Evolutionary conservation across 1,140 invertebrate genomes (phyloP).

Genomic region (Trypoxylus dichotomus): DNA sequence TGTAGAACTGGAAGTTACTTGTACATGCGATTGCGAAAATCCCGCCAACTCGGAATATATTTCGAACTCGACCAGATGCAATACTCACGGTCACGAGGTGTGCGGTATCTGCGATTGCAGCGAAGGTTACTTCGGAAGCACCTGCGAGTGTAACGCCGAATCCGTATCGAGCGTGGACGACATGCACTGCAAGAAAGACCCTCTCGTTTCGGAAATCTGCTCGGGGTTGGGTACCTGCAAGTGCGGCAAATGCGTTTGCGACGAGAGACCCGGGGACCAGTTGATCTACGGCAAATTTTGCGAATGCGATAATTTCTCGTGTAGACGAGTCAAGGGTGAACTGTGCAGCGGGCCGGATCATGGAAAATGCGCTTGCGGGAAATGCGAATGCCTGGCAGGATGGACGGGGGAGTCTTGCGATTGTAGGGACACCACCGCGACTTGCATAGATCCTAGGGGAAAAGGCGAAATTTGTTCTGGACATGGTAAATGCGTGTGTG

Average conservation of each 20-base stretch:
- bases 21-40: constrained; percentile 86
- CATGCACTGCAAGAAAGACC: constrained; percentile 34
- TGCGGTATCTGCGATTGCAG: constrained; percentile 91
- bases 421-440: constrained; percentile 73
- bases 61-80: constrained; percentile 63
- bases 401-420: constrained; percentile 84
- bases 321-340: constrained; percentile 64
- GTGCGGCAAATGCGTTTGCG: constrained; percentile 80
- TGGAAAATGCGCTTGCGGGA: constrained; percentile 51
- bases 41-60: constrained; percentile 60
- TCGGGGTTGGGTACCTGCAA: constrained; percentile 69
- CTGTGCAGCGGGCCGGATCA: constrained; percentile 37
- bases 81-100: constrained; percentile 67
- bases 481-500: constrained; percentile 70
- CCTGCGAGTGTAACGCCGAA: constrained; percentile 74
- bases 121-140: constrained; percentile 75
- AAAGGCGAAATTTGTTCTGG: constrained; percentile 67
- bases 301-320: constrained; percentile 94
- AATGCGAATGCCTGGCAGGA: constrained; percentile 72
- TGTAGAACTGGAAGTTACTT: constrained; percentile 85
- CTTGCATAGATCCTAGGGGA: constrained; percentile 72
- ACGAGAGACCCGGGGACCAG: constrained; percentile 59
- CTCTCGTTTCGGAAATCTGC: constrained; percentile 26
- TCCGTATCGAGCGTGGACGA: constrained; percentile 36
- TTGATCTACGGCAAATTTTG: constrained; percentile 76